Evolutionary conservation across 2,113 vertebrate genomes (phyloP).

Genomic region (Apodemus sylvaticus): DNA sequence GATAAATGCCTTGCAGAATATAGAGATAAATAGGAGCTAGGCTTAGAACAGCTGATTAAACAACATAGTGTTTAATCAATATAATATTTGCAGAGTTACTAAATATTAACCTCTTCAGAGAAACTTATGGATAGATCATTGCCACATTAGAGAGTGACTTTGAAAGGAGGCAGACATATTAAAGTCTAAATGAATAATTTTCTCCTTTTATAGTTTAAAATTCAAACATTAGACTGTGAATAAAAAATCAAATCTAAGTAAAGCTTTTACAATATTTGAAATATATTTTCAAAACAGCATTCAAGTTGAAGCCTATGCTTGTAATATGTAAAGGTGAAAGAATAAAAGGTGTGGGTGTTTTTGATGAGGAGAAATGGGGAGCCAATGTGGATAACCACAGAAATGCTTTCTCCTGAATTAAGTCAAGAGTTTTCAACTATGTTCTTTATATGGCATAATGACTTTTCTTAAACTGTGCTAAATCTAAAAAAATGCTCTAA

Average conservation of each 20-base stretch:
- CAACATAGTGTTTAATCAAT: slow-evolving; percentile 68
- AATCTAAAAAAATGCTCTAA: background rate
- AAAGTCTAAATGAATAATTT: slow-evolving; percentile 42
- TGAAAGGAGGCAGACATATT: slow-evolving; percentile 55
- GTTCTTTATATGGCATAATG: background rate
- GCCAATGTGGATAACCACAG: background rate
- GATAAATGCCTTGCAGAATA: slow-evolving; percentile 50
- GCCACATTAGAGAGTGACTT: slow-evolving; percentile 24
- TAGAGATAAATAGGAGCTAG: slow-evolving; percentile 33
- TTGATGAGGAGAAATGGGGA: background rate
- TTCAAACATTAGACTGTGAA: slow-evolving; percentile 33
- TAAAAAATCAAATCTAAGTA: slow-evolving; percentile 41
- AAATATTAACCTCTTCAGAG: slow-evolving; percentile 58
- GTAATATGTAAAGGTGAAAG: background rate
- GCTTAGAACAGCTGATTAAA: slow-evolving; percentile 72
- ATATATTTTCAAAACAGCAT: slow-evolving; percentile 35
- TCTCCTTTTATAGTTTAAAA: slow-evolving; percentile 38
- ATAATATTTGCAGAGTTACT: slow-evolving; percentile 66
- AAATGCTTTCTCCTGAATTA: background rate
- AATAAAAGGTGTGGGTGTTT: background rate
- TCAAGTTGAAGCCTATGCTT: slow-evolving; percentile 34
- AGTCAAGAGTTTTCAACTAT: background rate
- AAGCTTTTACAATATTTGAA: slow-evolving; percentile 53
- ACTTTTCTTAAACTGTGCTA: background rate
- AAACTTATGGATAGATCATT: slow-evolving; percentile 60